Conservation (phyloP, 2,797 vertebrate species). For the Microctenopoma lineatum region DNA sequence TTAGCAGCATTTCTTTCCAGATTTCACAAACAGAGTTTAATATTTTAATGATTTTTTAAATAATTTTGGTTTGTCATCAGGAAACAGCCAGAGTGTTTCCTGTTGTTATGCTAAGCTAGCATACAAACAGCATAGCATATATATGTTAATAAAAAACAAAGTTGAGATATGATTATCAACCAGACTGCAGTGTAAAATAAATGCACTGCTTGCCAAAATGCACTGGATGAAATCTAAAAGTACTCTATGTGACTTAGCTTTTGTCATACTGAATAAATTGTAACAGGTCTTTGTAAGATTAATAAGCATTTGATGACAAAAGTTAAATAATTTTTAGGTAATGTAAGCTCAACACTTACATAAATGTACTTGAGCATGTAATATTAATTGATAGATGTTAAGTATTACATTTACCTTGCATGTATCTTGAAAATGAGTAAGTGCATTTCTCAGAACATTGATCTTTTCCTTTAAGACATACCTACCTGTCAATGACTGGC, state of each 20-base stretch:
- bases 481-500: constrained; percentile 8
- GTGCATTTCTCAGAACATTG: not conserved
- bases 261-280: too few relatives aligned
- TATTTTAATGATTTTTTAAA: not conserved
- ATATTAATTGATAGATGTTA: too few relatives aligned
- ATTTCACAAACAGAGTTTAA: not conserved
- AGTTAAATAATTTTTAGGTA: too few relatives aligned
- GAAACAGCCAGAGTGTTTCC: not conserved
- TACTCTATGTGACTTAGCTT: too few relatives aligned
- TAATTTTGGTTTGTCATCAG: not conserved
- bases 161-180: too few relatives aligned
- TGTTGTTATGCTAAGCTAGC: not conserved
- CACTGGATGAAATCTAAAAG: not conserved
- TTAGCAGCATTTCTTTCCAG: not conserved
- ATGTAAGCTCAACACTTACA: too few relatives aligned
- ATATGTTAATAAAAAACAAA: not conserved
- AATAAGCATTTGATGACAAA: not conserved
- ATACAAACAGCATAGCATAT: too few relatives aligned
- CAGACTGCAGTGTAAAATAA: too few relatives aligned
- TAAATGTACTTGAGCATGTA: too few relatives aligned
- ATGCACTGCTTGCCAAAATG: not conserved
- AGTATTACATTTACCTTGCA: too few relatives aligned
- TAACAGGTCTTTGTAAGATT: too few relatives aligned
- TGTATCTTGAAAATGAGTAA: not conserved
- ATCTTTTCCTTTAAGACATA: not conserved